phyloP scores from a whole-genome alignment of 2,888 invertebrate genomes.

The Chrysolina oricalcia region DNA sequence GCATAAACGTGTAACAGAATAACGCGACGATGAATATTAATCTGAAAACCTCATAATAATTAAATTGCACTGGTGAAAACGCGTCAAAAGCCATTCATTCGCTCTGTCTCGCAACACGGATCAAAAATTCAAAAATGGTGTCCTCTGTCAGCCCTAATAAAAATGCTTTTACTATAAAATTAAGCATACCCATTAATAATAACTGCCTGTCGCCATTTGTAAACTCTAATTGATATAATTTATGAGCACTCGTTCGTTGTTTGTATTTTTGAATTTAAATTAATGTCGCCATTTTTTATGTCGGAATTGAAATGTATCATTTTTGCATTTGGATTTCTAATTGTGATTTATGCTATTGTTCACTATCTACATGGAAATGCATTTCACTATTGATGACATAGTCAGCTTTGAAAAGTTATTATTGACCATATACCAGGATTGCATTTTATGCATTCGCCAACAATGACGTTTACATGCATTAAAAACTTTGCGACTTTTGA shows the following conservation, averaged over 20 bases:
- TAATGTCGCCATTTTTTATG: conserved; percentile 64
- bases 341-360: conserved; percentile 28
- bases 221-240: conserved; percentile 61
- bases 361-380: conserved; percentile 21
- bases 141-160: conserved; percentile 65
- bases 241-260: conserved; percentile 54
- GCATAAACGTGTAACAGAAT: neutral
- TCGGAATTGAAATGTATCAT: conserved; percentile 67
- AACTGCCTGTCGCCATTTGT: conserved; percentile 60
- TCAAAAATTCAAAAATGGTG: conserved; percentile 66
- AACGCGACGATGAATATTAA: neutral
- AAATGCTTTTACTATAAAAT: conserved; percentile 71
- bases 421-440: too few species aligned
- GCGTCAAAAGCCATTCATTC: conserved; percentile 7
- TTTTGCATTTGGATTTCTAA: conserved; percentile 41
- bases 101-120: conserved; percentile 45
- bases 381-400: neutral
- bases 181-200: conserved; percentile 68
- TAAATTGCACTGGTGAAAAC: neutral
- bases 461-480: too few species aligned
- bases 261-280: conserved; percentile 59
- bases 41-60: conserved; percentile 18
- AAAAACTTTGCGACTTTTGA: too few species aligned
- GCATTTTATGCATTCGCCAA: too few species aligned
- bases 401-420: neutral